A percentile compares a stretch with the other conserved stretches of the same genome.
Evolutionary conservation across 2,888 invertebrate genomes (phyloP).

Genomic region (Urechis unicinctus): DNA sequence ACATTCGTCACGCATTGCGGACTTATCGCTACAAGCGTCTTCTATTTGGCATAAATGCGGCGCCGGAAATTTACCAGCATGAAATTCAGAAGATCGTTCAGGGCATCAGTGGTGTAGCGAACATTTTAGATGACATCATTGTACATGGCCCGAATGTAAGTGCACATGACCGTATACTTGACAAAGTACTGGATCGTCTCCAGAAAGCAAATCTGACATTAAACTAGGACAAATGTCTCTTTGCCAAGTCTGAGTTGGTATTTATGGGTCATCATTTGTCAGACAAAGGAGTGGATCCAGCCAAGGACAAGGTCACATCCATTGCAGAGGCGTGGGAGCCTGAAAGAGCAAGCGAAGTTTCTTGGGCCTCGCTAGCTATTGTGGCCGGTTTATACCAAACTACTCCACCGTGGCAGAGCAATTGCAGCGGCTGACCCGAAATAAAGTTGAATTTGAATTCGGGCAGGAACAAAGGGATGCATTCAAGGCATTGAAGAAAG

Average conservation of each 20-base stretch:
- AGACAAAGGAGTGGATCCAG: not conserved
- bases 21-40: not conserved
- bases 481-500: not conserved
- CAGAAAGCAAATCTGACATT: not conserved
- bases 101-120: constrained; percentile 1
- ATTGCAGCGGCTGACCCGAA: not conserved
- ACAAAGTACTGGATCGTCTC: not conserved
- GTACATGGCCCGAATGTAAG: not conserved
- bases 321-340: not conserved
- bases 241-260: not conserved
- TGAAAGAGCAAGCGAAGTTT: not conserved
- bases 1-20: not conserved
- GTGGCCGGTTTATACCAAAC: not conserved
- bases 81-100: not conserved
- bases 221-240: not conserved
- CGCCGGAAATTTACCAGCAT: constrained; percentile 4
- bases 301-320: not conserved
- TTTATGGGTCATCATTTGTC: not conserved
- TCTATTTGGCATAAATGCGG: constrained; percentile 2
- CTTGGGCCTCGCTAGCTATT: not conserved
- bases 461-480: not conserved
- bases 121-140: constrained; percentile 4
- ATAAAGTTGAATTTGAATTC: not conserved
- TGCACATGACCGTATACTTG: not conserved
- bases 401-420: not conserved